Conservation (phyloP, 2,888 invertebrate genomes). For the Drosophila bunnanda region DNA sequence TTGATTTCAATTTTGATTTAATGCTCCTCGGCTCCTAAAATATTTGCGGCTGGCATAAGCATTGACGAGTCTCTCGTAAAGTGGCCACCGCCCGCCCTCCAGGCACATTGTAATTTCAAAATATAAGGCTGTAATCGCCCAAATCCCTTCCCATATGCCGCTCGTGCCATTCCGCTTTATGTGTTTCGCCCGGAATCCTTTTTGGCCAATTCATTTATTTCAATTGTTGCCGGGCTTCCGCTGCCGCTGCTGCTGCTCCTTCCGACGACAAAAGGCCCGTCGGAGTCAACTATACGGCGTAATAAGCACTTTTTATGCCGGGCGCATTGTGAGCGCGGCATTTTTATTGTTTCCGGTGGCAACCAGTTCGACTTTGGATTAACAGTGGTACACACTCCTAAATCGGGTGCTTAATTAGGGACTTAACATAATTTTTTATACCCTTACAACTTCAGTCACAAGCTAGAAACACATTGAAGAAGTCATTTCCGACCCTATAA, state of each 20-base stretch:
- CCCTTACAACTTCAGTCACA: too few relatives aligned
- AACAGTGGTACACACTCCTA: slow-evolving; percentile 46
- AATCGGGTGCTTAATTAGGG: background rate
- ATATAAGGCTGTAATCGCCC: slow-evolving; percentile 30
- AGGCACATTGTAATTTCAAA: slow-evolving; percentile 22
- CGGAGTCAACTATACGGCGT: slow-evolving; percentile 62
- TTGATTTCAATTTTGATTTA: slow-evolving; percentile 49
- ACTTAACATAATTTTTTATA: background rate
- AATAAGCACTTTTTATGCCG: slow-evolving; percentile 77
- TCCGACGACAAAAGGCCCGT: slow-evolving; percentile 33
- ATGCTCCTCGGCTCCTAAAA: background rate
- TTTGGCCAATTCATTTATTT: slow-evolving; percentile 76
- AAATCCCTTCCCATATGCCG: slow-evolving; percentile 15
- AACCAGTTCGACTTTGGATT: slow-evolving; percentile 33
- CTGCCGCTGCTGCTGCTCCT: slow-evolving; percentile 19
- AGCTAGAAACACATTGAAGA: too few relatives aligned
- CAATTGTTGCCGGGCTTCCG: slow-evolving; percentile 70
- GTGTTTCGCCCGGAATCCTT: slow-evolving; percentile 63
- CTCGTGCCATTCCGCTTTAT: slow-evolving; percentile 52
- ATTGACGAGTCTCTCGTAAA: slow-evolving; percentile 16
- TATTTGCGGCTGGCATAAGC: slow-evolving; percentile 29
- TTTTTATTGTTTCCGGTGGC: slow-evolving; percentile 75
- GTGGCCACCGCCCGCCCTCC: slow-evolving; percentile 8
- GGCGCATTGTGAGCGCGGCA: slow-evolving; percentile 59
- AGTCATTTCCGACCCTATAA: too few relatives aligned